These are phyloP conservation scores for Azemiops feae DNA, from an alignment of 2,113 vertebrate species.

Conservation along the genomic window DNA sequence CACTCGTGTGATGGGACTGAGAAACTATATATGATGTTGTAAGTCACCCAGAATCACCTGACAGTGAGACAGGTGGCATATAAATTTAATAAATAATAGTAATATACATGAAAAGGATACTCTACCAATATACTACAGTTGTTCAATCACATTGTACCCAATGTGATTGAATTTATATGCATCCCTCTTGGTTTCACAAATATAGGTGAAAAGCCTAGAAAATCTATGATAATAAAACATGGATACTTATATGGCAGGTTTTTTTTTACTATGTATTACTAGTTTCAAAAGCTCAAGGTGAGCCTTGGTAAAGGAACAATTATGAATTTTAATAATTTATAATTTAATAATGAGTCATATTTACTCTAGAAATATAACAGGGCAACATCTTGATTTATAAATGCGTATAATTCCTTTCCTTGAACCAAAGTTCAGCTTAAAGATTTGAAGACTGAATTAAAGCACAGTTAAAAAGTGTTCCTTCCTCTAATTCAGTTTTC, in stretches of 20 bases:
- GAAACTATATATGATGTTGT: not conserved
- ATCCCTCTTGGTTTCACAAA: not conserved
- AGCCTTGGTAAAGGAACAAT: not conserved
- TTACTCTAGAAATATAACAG: not conserved
- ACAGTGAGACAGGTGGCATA: not conserved
- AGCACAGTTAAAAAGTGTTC: not conserved
- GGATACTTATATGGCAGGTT: not conserved
- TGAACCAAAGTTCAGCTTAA: not conserved
- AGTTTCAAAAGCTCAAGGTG: not conserved
- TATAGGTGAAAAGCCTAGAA: not conserved
- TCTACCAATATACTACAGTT: not conserved
- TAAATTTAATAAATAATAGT: not conserved
- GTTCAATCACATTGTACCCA: not conserved
- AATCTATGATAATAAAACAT: not conserved
- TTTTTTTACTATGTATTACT: not conserved
- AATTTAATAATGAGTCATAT: not conserved
- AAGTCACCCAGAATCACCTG: not conserved
- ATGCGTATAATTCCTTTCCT: no score
- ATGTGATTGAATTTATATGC: not conserved
- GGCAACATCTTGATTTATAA: not conserved
- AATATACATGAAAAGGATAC: not conserved
- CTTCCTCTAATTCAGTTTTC: not conserved
- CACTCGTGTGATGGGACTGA: not conserved
- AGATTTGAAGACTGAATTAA: not conserved
- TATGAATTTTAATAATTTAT: not conserved